These are phyloP conservation scores for Microcebus ravelobensis DNA, from an alignment of 2,113 vertebrate genomes.

Conservation along the genomic window DNA sequence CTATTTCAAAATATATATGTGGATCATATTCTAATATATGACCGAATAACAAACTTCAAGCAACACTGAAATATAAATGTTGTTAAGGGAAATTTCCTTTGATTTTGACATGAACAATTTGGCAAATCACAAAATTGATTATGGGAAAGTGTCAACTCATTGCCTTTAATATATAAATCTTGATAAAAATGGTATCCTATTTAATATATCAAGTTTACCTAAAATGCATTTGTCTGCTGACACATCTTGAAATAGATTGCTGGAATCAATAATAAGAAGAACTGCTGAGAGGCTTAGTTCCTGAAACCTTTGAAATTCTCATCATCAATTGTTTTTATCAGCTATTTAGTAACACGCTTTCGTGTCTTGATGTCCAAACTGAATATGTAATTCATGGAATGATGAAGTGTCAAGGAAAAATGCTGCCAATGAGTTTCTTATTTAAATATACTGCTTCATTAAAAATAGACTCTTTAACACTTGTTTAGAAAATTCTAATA, in stretches of 20 bases:
- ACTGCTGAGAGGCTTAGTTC: conserved; percentile 56
- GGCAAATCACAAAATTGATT: conserved; percentile 69
- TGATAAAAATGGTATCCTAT: conserved; percentile 68
- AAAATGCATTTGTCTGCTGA: conserved; percentile 72
- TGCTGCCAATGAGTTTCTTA: conserved; percentile 56
- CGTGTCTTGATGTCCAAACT: conserved; percentile 51
- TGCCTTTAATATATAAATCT: conserved; percentile 74
- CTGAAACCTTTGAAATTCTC: conserved; percentile 71
- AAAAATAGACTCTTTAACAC: conserved; percentile 63
- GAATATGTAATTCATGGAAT: conserved; percentile 69
- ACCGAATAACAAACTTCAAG: conserved; percentile 70
- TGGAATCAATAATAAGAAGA: conserved; percentile 75
- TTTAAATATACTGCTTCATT: conserved; percentile 76
- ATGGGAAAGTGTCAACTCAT: conserved; percentile 56
- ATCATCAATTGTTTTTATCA: conserved; percentile 71
- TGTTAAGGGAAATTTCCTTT: conserved; percentile 76
- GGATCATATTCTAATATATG: conserved; percentile 42
- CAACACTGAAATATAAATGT: conserved; percentile 67
- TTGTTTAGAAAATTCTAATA: conserved; percentile 71
- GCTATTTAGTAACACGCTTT: conserved; percentile 61
- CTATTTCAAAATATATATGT: conserved; percentile 57
- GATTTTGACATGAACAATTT: conserved; percentile 78
- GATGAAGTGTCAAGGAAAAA: conserved; percentile 77
- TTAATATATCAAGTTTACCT: conserved; percentile 74
- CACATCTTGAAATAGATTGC: conserved; percentile 57